These are phyloP conservation scores for Pristionchus arcanus DNA, from an alignment of 2,888 invertebrate genomes.

Conservation along the genomic window DNA sequence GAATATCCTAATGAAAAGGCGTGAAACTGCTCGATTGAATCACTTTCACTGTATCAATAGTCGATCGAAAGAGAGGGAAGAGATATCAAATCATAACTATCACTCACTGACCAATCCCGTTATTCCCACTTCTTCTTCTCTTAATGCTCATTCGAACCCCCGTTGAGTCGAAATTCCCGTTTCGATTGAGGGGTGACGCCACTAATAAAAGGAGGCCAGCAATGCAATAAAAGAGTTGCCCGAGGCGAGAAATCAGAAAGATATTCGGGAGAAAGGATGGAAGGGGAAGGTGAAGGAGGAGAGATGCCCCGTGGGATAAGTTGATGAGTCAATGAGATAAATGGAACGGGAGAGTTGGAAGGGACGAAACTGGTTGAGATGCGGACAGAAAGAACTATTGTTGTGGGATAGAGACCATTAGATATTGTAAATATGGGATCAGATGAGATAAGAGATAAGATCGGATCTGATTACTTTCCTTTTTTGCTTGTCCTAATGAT, in stretches of 20 bases:
- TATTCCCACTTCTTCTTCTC: background rate
- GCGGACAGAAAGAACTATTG: background rate
- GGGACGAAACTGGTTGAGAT: background rate
- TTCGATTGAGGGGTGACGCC: background rate
- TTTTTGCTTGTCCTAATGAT: no score
- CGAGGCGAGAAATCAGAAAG: constrained; percentile 30
- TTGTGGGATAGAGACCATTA: background rate
- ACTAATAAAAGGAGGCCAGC: constrained; percentile 29
- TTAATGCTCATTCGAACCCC: constrained; percentile 11
- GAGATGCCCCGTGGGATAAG: constrained; percentile 35
- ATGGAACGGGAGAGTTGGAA: background rate
- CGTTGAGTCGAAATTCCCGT: constrained; percentile 8
- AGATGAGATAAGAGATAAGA: background rate
- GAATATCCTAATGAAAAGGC: background rate
- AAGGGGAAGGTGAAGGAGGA: background rate
- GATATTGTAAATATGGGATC: background rate
- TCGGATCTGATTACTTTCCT: no score
- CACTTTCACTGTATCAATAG: constrained; percentile 37
- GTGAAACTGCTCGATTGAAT: background rate
- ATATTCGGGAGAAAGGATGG: background rate
- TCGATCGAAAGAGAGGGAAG: background rate
- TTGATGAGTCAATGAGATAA: constrained; percentile 33
- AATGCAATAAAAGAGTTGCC: constrained; percentile 35
- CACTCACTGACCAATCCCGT: constrained; percentile 27
- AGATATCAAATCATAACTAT: constrained; percentile 48